phyloP scores from a whole-genome alignment of 2,888 invertebrate species.

The Ophonus ardosiacus region DNA sequence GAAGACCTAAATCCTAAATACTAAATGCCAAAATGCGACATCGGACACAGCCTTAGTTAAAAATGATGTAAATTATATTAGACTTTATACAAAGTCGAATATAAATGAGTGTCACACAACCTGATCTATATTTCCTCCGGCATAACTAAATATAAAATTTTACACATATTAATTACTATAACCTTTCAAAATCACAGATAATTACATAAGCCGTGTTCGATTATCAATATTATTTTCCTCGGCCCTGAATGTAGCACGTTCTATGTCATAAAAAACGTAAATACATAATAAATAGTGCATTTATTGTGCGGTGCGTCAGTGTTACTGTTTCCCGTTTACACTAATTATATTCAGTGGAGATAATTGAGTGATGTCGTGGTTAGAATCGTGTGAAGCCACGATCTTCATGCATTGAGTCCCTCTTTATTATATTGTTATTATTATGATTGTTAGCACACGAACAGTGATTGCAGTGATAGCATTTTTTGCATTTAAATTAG shows the following conservation, averaged over 20 bases:
- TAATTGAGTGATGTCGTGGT: constrained; percentile 46
- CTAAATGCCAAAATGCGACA: too few relatives aligned
- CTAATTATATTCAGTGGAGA: constrained; percentile 48
- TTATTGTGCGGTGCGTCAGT: constrained; percentile 54
- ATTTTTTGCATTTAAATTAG: constrained; percentile 38
- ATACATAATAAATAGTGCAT: constrained; percentile 60
- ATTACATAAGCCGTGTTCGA: constrained; percentile 46
- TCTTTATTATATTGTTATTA: constrained; percentile 49
- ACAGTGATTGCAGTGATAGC: constrained; percentile 5
- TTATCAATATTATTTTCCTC: constrained; percentile 51
- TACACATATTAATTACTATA: constrained; percentile 53
- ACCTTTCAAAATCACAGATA: constrained; percentile 56
- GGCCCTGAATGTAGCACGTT: constrained; percentile 53
- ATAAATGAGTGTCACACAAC: not conserved
- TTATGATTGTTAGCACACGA: constrained; percentile 55
- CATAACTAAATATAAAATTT: constrained; percentile 48
- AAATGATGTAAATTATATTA: not conserved
- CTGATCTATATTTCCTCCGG: not conserved
- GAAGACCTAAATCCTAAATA: too few relatives aligned
- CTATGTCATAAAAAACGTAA: constrained; percentile 53
- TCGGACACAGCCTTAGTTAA: too few relatives aligned
- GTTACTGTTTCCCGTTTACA: constrained; percentile 49
- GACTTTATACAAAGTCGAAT: not conserved
- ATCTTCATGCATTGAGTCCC: constrained; percentile 50
- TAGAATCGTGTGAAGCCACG: constrained; percentile 39